Percentiles rank a stretch among this genome's conserved stretches.
Conservation (phyloP, 2,797 vertebrate species). For the Poliocrania exsul region DNA sequence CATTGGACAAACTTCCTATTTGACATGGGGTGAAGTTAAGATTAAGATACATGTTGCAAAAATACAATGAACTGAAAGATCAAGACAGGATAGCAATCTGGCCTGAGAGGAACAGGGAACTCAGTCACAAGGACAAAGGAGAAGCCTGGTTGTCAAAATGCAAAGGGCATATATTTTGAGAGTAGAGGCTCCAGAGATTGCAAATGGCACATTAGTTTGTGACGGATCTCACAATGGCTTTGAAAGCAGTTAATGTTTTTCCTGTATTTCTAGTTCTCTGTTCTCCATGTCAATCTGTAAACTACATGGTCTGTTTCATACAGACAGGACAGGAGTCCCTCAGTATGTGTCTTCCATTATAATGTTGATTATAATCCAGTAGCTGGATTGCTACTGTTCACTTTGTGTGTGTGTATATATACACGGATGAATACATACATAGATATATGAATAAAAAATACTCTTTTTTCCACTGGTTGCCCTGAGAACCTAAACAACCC, state of each 20-base stretch:
- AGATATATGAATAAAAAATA: background rate
- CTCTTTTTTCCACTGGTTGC: background rate
- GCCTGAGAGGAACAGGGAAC: background rate
- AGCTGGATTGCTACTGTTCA: background rate
- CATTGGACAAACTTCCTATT: background rate
- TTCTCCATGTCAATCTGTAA: rapidly evolving
- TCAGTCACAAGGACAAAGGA: background rate
- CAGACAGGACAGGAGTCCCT: background rate
- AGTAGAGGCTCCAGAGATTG: background rate
- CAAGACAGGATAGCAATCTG: background rate
- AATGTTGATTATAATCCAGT: too few species aligned
- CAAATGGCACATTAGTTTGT: background rate
- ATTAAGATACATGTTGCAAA: background rate
- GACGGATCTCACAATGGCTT: background rate
- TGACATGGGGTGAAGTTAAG: background rate
- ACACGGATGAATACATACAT: background rate
- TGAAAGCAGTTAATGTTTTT: background rate
- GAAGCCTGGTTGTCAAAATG: background rate
- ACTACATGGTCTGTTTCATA: background rate
- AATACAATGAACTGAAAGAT: background rate
- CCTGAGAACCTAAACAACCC: background rate
- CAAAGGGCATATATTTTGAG: background rate
- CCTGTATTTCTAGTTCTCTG: slow-evolving; percentile 15
- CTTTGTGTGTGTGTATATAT: background rate
- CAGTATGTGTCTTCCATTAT: rapidly evolving